Conservation (phyloP, 1,140 invertebrate genomes). For the Eumeta japonica region DNA sequence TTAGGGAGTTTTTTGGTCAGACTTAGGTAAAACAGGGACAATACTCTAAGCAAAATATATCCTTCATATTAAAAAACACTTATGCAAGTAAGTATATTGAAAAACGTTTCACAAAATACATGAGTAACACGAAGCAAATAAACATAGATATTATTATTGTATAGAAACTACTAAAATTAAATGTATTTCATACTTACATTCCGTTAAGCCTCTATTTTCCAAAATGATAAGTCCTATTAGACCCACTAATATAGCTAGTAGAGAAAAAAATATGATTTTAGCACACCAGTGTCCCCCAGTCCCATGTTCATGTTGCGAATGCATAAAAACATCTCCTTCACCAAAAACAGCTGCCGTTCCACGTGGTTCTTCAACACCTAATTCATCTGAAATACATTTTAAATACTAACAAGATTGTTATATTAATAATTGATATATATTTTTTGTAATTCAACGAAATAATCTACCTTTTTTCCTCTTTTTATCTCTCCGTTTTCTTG, state of each 20-base stretch:
- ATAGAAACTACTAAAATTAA: no score
- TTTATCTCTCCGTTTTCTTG: slow-evolving; percentile 71
- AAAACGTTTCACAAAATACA: neutral
- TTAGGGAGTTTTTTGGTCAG: no score
- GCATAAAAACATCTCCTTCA: slow-evolving; percentile 68
- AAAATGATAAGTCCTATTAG: slow-evolving; percentile 75
- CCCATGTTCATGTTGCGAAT: slow-evolving; percentile 70
- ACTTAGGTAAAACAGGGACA: no score
- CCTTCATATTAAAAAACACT: no score
- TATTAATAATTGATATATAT: slow-evolving; percentile 2
- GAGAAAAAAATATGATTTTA: slow-evolving; percentile 75
- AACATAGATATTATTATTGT: no score
- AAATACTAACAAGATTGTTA: slow-evolving; percentile 4
- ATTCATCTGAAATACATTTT: slow-evolving; percentile 31
- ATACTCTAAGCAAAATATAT: no score
- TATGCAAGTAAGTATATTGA: slow-evolving; percentile 2
- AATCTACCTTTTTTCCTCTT: slow-evolving; percentile 70
- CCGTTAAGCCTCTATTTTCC: slow-evolving; percentile 72
- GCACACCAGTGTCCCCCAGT: slow-evolving; percentile 79
- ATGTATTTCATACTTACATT: slow-evolving; percentile 72
- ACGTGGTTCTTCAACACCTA: slow-evolving; percentile 40
- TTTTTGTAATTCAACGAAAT: no score
- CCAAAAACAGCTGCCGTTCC: slow-evolving; percentile 38
- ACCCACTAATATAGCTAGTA: slow-evolving; percentile 68
- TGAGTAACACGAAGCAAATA: no score